Percentiles rank a stretch among this genome's conserved stretches.
phyloP scores from a whole-genome alignment of 1,140 invertebrate genomes.

The Drosophila pruinosa region DNA sequence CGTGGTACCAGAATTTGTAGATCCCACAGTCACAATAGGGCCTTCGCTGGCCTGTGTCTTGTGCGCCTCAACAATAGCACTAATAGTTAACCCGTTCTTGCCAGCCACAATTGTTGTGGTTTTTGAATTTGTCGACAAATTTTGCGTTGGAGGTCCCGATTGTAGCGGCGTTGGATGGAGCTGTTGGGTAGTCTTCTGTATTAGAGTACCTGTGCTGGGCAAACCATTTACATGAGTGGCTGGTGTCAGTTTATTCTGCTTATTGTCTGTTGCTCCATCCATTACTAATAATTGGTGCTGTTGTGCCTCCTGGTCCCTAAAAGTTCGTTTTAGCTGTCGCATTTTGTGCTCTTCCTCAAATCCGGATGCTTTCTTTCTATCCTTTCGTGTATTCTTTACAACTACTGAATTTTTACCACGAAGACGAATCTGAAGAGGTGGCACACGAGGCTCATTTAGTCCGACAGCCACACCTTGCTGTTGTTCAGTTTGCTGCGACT shows the following conservation, averaged over 20 bases:
- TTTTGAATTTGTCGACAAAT: conserved; percentile 41
- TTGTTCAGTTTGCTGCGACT: conserved; percentile 51
- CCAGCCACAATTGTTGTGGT: conserved; percentile 71
- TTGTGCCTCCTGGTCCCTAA: conserved; percentile 51
- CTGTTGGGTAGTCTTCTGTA: conserved; percentile 51
- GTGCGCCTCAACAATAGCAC: conserved; percentile 74
- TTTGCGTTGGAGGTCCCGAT: conserved; percentile 21
- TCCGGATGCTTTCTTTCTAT: conserved; percentile 85
- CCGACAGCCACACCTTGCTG: conserved; percentile 43
- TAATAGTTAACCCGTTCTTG: conserved; percentile 78
- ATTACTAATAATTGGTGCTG: conserved; percentile 16
- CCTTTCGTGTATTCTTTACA: conserved; percentile 91
- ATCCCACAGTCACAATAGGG: conserved; percentile 83
- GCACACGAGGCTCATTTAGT: conserved; percentile 90
- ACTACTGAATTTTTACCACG: conserved; percentile 93
- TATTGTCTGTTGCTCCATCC: conserved; percentile 37
- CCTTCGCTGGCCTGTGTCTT: conserved; percentile 45
- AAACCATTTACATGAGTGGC: conserved; percentile 58
- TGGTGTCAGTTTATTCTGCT: conserved; percentile 52
- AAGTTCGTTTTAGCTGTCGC: conserved; percentile 54
- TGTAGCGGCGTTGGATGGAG: not conserved
- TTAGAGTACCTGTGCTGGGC: conserved; percentile 38
- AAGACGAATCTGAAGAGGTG: conserved; percentile 94
- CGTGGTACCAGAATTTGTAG: conserved; percentile 87
- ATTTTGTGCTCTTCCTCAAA: conserved; percentile 39